Base-by-base conservation (phyloP, 2,888 invertebrate genomes). In the Nomada goodeniana region DNA sequence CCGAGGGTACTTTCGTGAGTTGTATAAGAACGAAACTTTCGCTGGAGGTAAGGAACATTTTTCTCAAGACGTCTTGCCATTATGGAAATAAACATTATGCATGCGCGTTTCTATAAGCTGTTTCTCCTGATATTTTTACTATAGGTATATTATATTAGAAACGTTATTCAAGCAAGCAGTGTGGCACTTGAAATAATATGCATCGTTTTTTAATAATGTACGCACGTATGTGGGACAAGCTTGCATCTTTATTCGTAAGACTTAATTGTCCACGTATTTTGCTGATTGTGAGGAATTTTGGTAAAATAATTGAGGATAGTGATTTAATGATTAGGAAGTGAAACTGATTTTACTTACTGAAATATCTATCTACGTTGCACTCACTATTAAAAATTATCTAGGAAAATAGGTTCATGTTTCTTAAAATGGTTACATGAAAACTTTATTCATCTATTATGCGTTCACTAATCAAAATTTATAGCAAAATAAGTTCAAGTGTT, bases 61-160 rank as follows among this genome's bases (percentile, higher is more conserved):
- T 64, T 78, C 47, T 55, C 52, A 5, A 57, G 44, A 64, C 68
- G 55, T 52, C 36, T 18, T 15, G 26, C 55, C 18, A 44, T 72
- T 80, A 78, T 59, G 68, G 67, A 68, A 68, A 80, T 65, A 72
- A 77, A 44, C 68, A 78, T 80, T 68, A 59, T 50, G 55, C 67
- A 20, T 23, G 23, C 59, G n/a, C 36, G 55, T 47, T 47, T 44
- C 18, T 57, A 52, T 57, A 26, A 64, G 69, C 36, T 47, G 42
- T 79, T 53, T 11, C 23, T 11, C 23, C 23, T 5, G 11, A 5
- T 55, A 15, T n/a, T 47, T 29, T 50, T 23, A 18, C 18, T n/a
- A 18, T 23, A n/a, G 44, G 47, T 7, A 29, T 42, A 15, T 44
- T 20, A 9, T 50, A 15, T 44, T 20, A 10, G 23, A 13, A 18